These are phyloP conservation scores for Trichopoda pennipes DNA, from an alignment of 2,888 invertebrate species.

Conservation along the genomic window DNA sequence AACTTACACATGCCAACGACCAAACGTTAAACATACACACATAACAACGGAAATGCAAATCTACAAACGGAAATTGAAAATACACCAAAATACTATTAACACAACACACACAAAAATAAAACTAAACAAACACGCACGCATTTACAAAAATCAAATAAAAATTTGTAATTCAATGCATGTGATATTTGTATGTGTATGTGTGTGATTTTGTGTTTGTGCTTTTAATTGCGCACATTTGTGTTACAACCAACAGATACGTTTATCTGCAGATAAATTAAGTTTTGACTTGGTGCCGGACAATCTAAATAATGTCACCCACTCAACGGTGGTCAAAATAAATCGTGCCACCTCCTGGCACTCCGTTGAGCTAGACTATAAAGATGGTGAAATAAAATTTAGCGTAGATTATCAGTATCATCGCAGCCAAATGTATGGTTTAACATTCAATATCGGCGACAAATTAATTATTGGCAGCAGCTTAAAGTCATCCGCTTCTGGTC, in stretches of 20 bases:
- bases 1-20: slow-evolving; percentile 58
- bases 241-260: slow-evolving; percentile 84
- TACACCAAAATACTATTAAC: slow-evolving; percentile 68
- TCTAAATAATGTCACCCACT: slow-evolving; percentile 88
- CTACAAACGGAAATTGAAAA: slow-evolving; percentile 70
- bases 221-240: not conserved
- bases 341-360: slow-evolving; percentile 91
- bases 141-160: slow-evolving; percentile 59
- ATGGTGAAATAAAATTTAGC: slow-evolving; percentile 87
- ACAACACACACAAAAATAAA: slow-evolving; percentile 37
- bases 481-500: slow-evolving; percentile 86
- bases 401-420: slow-evolving; percentile 89
- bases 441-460: slow-evolving; percentile 86
- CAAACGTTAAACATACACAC: not conserved
- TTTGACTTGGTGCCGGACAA: slow-evolving; percentile 90
- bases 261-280: slow-evolving; percentile 91
- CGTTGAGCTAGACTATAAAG: slow-evolving; percentile 88
- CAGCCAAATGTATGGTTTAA: slow-evolving; percentile 85
- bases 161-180: slow-evolving; percentile 35
- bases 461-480: slow-evolving; percentile 91
- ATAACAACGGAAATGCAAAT: slow-evolving; percentile 63
- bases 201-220: not conserved
- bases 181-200: not conserved
- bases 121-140: slow-evolving; percentile 29
- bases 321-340: slow-evolving; percentile 91